Percentiles rank a stretch among this genome's conserved stretches.
Evolutionary conservation across 2,797 vertebrate species (phyloP).

Genomic region (Monodelphis domestica): DNA sequence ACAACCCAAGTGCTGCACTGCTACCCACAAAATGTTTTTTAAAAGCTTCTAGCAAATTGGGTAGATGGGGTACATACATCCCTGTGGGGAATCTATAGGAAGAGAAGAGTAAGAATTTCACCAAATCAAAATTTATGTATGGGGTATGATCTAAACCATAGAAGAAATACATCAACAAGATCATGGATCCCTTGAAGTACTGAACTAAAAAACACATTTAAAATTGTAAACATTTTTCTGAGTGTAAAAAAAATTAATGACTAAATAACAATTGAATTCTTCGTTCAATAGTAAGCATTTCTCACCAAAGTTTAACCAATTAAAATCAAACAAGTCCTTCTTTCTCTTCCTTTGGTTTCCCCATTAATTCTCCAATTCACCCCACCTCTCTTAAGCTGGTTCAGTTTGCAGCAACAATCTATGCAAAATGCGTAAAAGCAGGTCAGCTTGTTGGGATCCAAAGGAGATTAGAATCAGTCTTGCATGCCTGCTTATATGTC

Average conservation of each 20-base stretch:
- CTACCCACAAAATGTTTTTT: conserved; percentile 1
- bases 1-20: neutral
- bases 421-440: conserved; percentile 68
- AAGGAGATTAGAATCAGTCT: conserved; percentile 70
- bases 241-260: conserved; percentile 88
- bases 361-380: neutral
- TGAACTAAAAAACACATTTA: conserved; percentile 54
- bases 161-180: neutral
- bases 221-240: conserved; percentile 84
- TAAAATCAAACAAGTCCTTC: conserved; percentile 78
- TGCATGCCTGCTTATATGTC: conserved; percentile 70
- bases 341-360: neutral
- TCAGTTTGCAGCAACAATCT: conserved; percentile 64
- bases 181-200: neutral
- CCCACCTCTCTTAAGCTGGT: conserved; percentile 62
- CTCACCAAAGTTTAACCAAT: conserved; percentile 82
- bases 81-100: neutral
- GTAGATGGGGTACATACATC: neutral
- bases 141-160: neutral
- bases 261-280: conserved; percentile 83
- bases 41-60: neutral
- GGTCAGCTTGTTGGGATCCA: conserved; percentile 71
- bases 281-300: conserved; percentile 80
- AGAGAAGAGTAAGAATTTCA: neutral
- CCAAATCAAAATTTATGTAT: neutral